Percentiles rank a stretch among this genome's conserved stretches.
phyloP scores from a whole-genome alignment of 2,888 invertebrate genomes.

The Corythucha ciliata region DNA sequence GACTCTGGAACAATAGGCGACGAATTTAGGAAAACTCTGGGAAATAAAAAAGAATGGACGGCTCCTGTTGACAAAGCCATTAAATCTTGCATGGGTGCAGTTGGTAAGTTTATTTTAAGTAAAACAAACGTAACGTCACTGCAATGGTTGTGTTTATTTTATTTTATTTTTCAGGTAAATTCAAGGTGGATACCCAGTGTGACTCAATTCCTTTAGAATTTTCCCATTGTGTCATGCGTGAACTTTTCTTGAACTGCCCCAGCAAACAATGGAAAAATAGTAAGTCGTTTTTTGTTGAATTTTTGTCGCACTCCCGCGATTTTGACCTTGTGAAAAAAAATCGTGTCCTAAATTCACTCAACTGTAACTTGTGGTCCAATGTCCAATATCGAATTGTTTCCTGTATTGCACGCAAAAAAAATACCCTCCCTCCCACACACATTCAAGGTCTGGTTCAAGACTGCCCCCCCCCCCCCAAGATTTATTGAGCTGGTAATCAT shows the following conservation, averaged over 20 bases:
- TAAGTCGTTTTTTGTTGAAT: no score
- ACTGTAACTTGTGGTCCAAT: no score
- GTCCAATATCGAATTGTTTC: no score
- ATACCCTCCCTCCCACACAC: no score
- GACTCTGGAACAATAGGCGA: slow-evolving; percentile 1
- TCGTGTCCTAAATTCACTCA: no score
- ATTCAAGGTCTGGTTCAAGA: no score
- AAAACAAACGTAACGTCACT: background rate
- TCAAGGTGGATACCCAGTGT: background rate
- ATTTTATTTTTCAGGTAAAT: background rate
- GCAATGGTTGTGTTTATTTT: background rate
- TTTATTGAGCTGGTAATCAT: background rate
- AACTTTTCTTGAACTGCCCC: slow-evolving; percentile 26
- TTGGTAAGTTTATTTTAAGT: slow-evolving; percentile 10
- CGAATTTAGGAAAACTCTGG: slow-evolving; percentile 13
- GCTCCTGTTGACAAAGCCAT: slow-evolving; percentile 19
- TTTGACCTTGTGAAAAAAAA: slow-evolving; percentile 7
- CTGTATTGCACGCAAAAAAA: no score
- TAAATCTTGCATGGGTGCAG: slow-evolving; percentile 10
- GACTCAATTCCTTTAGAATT: slow-evolving; percentile 12
- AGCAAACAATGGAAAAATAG: background rate
- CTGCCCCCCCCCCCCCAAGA: no score
- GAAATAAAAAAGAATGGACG: slow-evolving; percentile 14
- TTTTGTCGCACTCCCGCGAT: no score
- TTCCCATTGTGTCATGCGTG: slow-evolving; percentile 25